Evolutionary conservation across 2,888 invertebrate genomes (phyloP).

Genomic region (Asteroscopus sphinx): DNA sequence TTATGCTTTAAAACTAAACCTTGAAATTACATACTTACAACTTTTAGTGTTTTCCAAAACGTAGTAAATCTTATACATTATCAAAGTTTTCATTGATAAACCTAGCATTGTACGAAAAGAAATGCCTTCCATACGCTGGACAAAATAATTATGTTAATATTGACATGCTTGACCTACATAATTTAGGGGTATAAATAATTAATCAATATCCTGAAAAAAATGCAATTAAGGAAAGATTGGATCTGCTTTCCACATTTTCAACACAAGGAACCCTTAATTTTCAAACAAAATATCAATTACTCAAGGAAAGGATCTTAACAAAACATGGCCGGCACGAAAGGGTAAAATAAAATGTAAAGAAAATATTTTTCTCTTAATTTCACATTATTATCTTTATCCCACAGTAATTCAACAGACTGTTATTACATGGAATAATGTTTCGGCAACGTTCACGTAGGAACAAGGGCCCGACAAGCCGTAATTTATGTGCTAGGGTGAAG

Average conservation of each 20-base stretch:
- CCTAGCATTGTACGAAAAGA: too few relatives aligned
- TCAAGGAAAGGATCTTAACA: constrained; percentile 11
- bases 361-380: constrained; percentile 46
- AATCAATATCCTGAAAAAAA: not conserved
- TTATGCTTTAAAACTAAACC: too few relatives aligned
- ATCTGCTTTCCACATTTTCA: not conserved
- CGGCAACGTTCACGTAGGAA: constrained; percentile 68
- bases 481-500: constrained; percentile 74
- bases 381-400: constrained; percentile 61
- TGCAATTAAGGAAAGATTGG: not conserved
- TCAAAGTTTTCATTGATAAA: too few relatives aligned
- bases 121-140: too few relatives aligned
- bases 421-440: constrained; percentile 71
- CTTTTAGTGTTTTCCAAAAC: too few relatives aligned
- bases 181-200: not conserved
- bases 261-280: constrained; percentile 1
- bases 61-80: too few relatives aligned
- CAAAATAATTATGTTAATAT: too few relatives aligned
- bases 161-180: not conserved
- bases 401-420: constrained; percentile 64
- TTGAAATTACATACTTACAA: too few relatives aligned
- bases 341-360: constrained; percentile 25
- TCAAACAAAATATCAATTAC: constrained; percentile 30
- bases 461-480: constrained; percentile 77
- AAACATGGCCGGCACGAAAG: constrained; percentile 21